Evolutionary conservation across 2,113 vertebrate genomes (phyloP).

Genomic region (Synchiropus splendidus): DNA sequence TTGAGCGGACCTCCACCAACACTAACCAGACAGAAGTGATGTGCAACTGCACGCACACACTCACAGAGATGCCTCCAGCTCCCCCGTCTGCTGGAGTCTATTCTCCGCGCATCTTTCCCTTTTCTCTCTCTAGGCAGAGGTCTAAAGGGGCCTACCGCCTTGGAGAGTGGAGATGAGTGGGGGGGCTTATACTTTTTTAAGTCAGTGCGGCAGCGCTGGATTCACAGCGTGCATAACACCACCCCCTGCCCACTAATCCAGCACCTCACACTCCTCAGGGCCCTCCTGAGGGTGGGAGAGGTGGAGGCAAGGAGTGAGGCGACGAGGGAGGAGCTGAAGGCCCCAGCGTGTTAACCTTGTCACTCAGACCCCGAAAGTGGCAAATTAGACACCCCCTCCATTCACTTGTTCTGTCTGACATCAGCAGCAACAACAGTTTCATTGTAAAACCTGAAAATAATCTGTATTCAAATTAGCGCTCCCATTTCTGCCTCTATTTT

Average conservation of each 20-base stretch:
- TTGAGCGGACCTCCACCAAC: slow-evolving; percentile 1
- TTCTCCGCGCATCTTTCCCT: slow-evolving; percentile 35
- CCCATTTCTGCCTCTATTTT: not conserved
- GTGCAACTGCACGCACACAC: slow-evolving; percentile 60
- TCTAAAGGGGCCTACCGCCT: slow-evolving; percentile 63
- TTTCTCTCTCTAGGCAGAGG: slow-evolving; percentile 54
- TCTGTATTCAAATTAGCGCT: slow-evolving; percentile 4
- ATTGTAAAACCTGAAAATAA: slow-evolving; percentile 7
- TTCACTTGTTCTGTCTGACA: slow-evolving; percentile 13
- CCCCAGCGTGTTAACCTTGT: slow-evolving; percentile 47
- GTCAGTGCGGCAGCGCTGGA: slow-evolving; percentile 51
- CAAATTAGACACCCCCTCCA: slow-evolving; percentile 32
- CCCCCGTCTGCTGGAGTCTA: slow-evolving; percentile 64
- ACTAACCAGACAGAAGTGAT: not conserved
- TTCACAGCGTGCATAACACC: slow-evolving; percentile 33
- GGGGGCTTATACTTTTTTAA: slow-evolving; percentile 58
- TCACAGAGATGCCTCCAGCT: slow-evolving; percentile 72
- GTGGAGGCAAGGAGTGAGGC: slow-evolving; percentile 36
- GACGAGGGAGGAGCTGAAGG: slow-evolving; percentile 20
- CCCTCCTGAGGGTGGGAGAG: slow-evolving; percentile 41
- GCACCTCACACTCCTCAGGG: slow-evolving; percentile 41
- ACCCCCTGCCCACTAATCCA: slow-evolving; percentile 59
- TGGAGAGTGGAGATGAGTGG: slow-evolving; percentile 31
- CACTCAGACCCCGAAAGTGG: slow-evolving; percentile 43
- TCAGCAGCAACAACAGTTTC: not conserved